Evolutionary conservation across 2,888 invertebrate species (phyloP), one percentile per base, ranked within the genome.

Genomic region (Tetanocera ferruginea): DNA sequence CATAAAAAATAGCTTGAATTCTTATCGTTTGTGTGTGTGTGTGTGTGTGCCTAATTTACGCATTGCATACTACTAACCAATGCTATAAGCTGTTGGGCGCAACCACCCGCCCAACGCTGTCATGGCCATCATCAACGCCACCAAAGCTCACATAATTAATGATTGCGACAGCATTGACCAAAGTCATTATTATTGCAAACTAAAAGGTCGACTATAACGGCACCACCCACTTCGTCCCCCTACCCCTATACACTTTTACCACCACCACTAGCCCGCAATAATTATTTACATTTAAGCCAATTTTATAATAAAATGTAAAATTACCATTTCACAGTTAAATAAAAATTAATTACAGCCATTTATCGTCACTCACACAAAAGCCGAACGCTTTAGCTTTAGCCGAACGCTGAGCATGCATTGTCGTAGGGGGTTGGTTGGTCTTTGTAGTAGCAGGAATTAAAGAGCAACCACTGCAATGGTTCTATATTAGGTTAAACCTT

Each of bases 271-370:
- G 81, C 79, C 86, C 86, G 82, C 84, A 86, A 85, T 83, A 86
- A 87, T 87, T 86, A 87, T 85, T 87, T 85, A 86, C 84, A 85
- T 85, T 85, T 87, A 84, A 87, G 84, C 87, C 86, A 87, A 87
- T 87, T 87, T 84, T 78, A 84, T 85, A 85, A 84, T 83, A 84
- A 86, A 85, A 84, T 83, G 84, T 83, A 82, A 79, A 82, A 82
- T 84, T 84, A 82, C 81, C 85, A 85, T 86, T 86, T 86, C 84
- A 84, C 84, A 87, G 84, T 85, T 86, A 86, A 87, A 87, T 86
- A 86, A 86, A 87, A 87, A 87, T 86, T 87, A 87, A 87, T 87
- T 87, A 86, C 85, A 84, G 83, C 86, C 84, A 87, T 86, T 87
- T 86, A 85, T 86, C 84, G 85, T 84, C 81, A 81, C 78, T 79